phyloP scores from a whole-genome alignment of 2,797 vertebrate genomes.

The Poecilia picta region DNA sequence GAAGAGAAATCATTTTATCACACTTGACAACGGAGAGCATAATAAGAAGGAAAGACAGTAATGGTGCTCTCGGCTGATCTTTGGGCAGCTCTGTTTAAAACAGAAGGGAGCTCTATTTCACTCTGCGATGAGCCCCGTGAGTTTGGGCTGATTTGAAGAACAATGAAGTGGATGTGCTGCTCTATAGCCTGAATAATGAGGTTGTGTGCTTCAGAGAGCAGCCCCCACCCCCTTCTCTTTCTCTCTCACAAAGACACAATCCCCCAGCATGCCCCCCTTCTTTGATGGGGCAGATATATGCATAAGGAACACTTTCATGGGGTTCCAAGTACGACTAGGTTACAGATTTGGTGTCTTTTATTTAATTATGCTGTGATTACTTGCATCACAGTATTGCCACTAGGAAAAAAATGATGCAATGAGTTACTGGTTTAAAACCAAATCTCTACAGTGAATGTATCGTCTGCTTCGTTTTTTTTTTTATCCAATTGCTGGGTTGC shows the following conservation, averaged over 20 bases:
- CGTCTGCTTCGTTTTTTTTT: constrained; percentile 37
- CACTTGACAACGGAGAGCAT: constrained; percentile 57
- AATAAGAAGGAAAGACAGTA: constrained; percentile 34
- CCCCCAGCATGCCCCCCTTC: constrained; percentile 73
- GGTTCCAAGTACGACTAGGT: constrained; percentile 72
- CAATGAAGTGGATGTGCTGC: constrained; percentile 85
- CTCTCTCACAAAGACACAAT: constrained; percentile 71
- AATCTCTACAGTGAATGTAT: constrained; percentile 34
- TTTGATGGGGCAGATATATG: constrained; percentile 84
- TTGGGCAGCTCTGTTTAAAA: constrained; percentile 56
- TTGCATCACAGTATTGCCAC: constrained; percentile 36
- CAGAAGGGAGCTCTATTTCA: constrained; percentile 62
- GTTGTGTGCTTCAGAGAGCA: constrained; percentile 81
- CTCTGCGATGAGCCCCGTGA: constrained; percentile 66
- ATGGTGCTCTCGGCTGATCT: constrained; percentile 58
- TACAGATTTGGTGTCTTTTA: constrained; percentile 56
- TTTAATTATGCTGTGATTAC: constrained; percentile 57
- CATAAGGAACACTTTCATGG: constrained; percentile 82
- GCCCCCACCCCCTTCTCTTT: constrained; percentile 30
- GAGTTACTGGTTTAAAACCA: constrained; percentile 27
- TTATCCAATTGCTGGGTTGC: constrained; percentile 25
- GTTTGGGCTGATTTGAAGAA: constrained; percentile 83
- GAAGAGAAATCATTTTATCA: constrained; percentile 49
- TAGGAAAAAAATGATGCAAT: constrained; percentile 29
- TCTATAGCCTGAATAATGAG: constrained; percentile 86